Evolutionary conservation across 1,140 invertebrate species (phyloP).

Genomic region (Dendrolimus punctatus): DNA sequence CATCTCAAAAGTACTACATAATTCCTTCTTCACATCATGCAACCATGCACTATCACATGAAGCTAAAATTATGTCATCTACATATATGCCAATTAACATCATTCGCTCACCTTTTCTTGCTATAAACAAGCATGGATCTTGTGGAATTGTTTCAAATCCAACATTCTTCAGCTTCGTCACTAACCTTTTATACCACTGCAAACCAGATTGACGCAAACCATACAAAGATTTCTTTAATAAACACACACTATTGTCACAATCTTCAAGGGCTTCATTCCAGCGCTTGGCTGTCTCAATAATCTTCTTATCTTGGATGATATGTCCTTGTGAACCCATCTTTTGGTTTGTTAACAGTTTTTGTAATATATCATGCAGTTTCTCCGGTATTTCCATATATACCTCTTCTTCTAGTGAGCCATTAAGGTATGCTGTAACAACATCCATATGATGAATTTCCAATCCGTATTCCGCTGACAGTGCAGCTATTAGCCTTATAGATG

Average conservation of each 20-base stretch:
- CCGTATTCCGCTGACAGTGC: conserved; percentile 17
- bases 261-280: conserved; percentile 11
- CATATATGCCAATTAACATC: conserved; percentile 23
- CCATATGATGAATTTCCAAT: conserved; percentile 22
- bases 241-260: conserved; percentile 19
- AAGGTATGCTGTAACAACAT: conserved; percentile 21
- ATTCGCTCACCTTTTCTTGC: conserved; percentile 9
- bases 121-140: conserved; percentile 18
- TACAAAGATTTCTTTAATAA: conserved; percentile 18
- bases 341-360: conserved; percentile 13
- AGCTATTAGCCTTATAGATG: conserved; percentile 20
- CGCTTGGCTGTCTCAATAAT: conserved; percentile 10
- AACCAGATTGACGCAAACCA: conserved; percentile 20
- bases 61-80: conserved; percentile 22
- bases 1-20: conserved; percentile 14
- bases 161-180: conserved; percentile 13
- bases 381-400: conserved; percentile 20
- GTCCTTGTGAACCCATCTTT: conserved; percentile 12
- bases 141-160: conserved; percentile 15
- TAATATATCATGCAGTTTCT: conserved; percentile 12
- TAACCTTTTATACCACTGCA: conserved; percentile 5
- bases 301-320: conserved; percentile 10
- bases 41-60: conserved; percentile 12
- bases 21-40: conserved; percentile 10
- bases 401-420: conserved; percentile 22